Evolutionary conservation across 1,140 invertebrate genomes (phyloP).

Genomic region (Drosophila orena): DNA sequence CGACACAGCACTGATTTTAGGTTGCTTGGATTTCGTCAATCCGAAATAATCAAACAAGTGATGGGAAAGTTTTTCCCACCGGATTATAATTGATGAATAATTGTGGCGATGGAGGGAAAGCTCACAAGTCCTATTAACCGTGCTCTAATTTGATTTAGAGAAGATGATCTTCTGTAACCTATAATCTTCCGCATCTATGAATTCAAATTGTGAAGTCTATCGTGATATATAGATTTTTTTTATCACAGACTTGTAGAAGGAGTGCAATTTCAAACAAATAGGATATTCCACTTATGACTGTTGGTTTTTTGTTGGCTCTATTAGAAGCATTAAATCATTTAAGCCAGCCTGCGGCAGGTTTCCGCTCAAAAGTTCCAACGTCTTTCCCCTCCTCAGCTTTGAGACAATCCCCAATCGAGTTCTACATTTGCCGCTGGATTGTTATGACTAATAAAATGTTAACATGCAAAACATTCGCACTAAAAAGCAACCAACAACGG

Average conservation of each 20-base stretch:
- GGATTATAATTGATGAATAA: conserved; percentile 43
- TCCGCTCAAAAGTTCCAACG: conserved; percentile 12
- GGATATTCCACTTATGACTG: conserved; percentile 13
- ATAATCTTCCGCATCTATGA: neutral
- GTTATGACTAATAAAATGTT: conserved; percentile 84
- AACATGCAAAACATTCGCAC: conserved; percentile 80
- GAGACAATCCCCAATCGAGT: conserved; percentile 38
- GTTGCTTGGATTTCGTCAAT: conserved; percentile 18
- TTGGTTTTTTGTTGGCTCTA: conserved; percentile 16
- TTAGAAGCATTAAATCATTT: conserved; percentile 53
- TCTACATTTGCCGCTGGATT: conserved; percentile 45
- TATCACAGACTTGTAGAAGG: too few relatives aligned
- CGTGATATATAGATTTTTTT: too few relatives aligned
- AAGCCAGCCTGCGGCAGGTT: conserved; percentile 54
- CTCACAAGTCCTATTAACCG: neutral
- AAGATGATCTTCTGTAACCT: too few relatives aligned
- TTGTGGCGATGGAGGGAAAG: conserved; percentile 14
- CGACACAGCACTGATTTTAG: conserved; percentile 27
- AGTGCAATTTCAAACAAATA: too few relatives aligned
- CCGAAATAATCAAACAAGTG: conserved; percentile 36
- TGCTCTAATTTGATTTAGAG: neutral
- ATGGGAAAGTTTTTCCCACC: conserved; percentile 29
- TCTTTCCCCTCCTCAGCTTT: neutral
- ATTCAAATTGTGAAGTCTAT: neutral
- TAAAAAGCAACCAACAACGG: conserved; percentile 53